A percentile compares a stretch with the other conserved stretches of the same genome.
These are phyloP conservation scores for Parazoanthus atlanticus DNA, from an alignment of 92 coral and sea anemone genomes.

Conservation along the genomic window DNA sequence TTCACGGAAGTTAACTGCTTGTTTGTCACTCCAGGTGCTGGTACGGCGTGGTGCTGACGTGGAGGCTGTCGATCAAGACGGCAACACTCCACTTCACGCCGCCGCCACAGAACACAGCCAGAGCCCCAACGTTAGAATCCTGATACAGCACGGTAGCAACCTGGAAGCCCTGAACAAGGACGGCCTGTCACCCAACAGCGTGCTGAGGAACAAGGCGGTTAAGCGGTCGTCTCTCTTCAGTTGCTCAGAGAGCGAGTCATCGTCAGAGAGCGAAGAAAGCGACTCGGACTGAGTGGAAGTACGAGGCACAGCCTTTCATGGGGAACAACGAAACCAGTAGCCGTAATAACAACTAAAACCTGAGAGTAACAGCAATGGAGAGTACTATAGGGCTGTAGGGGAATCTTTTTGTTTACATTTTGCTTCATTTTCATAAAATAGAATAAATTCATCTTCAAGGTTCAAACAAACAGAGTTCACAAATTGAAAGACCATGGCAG, in stretches of 20 bases:
- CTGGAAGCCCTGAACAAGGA: constrained; percentile 23
- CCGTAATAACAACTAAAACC: not conserved
- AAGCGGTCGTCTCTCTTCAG: constrained; percentile 20
- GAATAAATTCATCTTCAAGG: no score
- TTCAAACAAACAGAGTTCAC: no score
- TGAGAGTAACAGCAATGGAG: no score
- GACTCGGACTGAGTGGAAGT: not conserved
- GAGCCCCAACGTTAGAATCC: not conserved
- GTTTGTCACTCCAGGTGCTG: not conserved
- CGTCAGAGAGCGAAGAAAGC: constrained; percentile 26
- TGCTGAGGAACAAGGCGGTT: not conserved
- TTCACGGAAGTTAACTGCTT: not conserved
- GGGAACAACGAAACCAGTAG: not conserved
- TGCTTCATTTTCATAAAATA: no score
- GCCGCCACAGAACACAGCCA: constrained; percentile 27
- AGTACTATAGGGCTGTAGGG: no score
- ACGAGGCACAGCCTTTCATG: not conserved
- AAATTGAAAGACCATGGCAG: no score
- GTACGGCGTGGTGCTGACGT: constrained; percentile 14
- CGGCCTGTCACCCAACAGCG: not conserved
- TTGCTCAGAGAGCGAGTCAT: constrained; percentile 27
- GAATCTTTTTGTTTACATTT: no score
- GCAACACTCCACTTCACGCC: constrained; percentile 27
- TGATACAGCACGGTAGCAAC: constrained; percentile 28
- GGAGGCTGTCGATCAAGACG: constrained; percentile 27